Evolutionary conservation across 1,140 invertebrate species (phyloP).

Genomic region (Drosophila pseudoobscura): DNA sequence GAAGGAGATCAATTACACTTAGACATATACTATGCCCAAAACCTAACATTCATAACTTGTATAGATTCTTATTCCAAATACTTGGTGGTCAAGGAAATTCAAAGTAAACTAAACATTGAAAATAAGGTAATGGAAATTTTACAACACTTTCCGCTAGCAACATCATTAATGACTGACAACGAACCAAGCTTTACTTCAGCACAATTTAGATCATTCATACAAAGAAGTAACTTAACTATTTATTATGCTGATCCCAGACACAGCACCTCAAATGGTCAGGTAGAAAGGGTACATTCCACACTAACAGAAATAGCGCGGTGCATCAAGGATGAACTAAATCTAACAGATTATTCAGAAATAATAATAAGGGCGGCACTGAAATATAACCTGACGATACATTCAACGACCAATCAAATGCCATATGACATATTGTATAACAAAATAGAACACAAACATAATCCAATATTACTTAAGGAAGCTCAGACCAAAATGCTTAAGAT

Average conservation of each 20-base stretch:
- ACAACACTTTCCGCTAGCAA: not conserved
- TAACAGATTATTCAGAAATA: no score
- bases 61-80: slow-evolving; percentile 31
- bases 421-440: not conserved
- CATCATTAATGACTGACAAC: not conserved
- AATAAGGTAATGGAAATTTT: slow-evolving; percentile 9
- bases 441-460: not conserved
- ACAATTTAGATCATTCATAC: slow-evolving; percentile 2
- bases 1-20: not conserved
- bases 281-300: no score
- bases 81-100: slow-evolving; percentile 21
- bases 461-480: not conserved
- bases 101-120: slow-evolving; percentile 26
- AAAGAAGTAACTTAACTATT: not conserved
- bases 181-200: not conserved
- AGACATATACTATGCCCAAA: slow-evolving; percentile 1
- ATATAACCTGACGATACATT: no score
- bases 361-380: no score
- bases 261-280: no score
- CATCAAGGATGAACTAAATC: not conserved
- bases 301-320: no score
- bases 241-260: slow-evolving; percentile 3
- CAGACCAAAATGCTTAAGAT: not conserved
- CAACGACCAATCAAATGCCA: no score
- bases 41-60: slow-evolving; percentile 10